phyloP scores from a whole-genome alignment of 2,888 invertebrate species.

The Mesorhabditis spiculigera region DNA sequence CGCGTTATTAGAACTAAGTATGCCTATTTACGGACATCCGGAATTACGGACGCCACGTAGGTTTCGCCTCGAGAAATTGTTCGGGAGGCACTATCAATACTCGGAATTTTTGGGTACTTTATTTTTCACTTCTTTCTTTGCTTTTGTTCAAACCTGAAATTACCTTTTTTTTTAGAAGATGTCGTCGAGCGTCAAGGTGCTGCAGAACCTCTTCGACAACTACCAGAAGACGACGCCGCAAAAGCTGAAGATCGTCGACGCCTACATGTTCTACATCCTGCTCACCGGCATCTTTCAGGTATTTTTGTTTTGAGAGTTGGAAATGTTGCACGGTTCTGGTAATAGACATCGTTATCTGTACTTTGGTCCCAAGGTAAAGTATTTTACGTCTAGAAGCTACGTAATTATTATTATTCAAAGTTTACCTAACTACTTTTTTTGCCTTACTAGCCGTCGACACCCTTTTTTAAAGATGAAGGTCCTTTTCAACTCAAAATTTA shows the following conservation, averaged over 20 bases:
- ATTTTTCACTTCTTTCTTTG: neutral
- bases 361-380: too few species aligned
- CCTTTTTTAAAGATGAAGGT: too few species aligned
- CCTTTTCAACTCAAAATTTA: slow-evolving; percentile 13
- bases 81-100: too few species aligned
- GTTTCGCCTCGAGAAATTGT: too few species aligned
- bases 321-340: too few species aligned
- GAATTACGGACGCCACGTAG: too few species aligned
- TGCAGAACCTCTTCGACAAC: slow-evolving; percentile 74
- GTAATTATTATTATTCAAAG: too few species aligned
- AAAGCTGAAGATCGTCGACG: slow-evolving; percentile 91
- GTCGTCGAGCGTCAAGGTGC: slow-evolving; percentile 44
- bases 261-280: slow-evolving; percentile 88
- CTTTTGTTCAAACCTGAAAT: neutral
- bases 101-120: neutral
- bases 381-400: too few species aligned
- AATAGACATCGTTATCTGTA: too few species aligned
- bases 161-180: neutral
- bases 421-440: neutral
- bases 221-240: slow-evolving; percentile 83
- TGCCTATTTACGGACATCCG: too few species aligned
- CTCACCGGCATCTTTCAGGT: slow-evolving; percentile 79
- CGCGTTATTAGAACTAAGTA: too few species aligned
- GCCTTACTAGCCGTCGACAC: neutral
- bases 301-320: neutral